phyloP scores from a whole-genome alignment of 2,113 vertebrate genomes.

The Brachyistius frenatus region DNA sequence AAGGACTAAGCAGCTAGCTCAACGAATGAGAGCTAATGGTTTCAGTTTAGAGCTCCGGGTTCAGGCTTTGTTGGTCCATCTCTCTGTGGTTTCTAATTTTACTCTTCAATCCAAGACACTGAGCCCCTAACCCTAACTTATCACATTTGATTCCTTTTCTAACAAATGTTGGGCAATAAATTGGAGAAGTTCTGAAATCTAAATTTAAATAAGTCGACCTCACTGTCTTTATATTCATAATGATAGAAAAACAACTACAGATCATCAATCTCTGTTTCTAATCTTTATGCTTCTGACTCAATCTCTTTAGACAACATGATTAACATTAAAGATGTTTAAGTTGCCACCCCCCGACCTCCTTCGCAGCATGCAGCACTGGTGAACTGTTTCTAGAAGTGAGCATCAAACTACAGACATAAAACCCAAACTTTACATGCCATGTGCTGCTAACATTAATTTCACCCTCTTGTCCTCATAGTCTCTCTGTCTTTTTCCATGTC shows the following conservation, averaged over 20 bases:
- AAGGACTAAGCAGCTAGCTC: neutral
- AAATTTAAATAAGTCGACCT: no score
- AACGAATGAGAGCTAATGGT: neutral
- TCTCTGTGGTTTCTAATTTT: neutral
- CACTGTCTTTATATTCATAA: neutral
- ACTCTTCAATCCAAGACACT: no score
- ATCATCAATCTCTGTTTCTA: neutral
- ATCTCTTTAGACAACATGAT: neutral
- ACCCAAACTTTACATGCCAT: neutral
- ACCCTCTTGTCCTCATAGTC: constrained; percentile 3
- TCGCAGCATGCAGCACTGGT: neutral
- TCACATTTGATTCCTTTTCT: no score
- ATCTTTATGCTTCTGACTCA: neutral
- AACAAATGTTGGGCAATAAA: no score
- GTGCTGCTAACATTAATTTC: neutral
- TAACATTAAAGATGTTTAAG: constrained; percentile 2
- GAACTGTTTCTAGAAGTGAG: neutral
- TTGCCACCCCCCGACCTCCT: neutral
- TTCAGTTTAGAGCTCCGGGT: neutral
- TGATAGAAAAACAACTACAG: neutral
- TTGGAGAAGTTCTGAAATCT: no score
- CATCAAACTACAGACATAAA: neutral
- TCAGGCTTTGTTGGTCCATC: neutral
- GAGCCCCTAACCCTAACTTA: neutral
- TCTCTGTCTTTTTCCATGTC: constrained; percentile 31